Evolutionary conservation across 2,888 invertebrate species (phyloP), one percentile per base, ranked within the genome.

Genomic region (Odontothrips loti): DNA sequence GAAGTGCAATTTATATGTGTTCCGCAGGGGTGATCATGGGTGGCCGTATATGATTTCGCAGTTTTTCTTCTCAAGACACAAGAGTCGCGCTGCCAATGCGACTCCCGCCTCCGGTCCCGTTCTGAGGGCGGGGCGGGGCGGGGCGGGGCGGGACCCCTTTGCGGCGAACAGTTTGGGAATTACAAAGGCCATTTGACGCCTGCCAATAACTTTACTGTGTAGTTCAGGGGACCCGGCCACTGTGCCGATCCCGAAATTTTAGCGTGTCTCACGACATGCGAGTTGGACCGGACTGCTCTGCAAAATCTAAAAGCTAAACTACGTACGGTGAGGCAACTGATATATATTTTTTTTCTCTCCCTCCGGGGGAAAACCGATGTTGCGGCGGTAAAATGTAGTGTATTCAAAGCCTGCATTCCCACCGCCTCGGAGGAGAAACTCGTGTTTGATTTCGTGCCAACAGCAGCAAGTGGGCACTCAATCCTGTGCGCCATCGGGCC

Each of bases 1-100:
- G 68, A 75, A 75, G 68, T 75, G 27, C 68, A 75, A 75, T 75
- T 75, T 75, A 75, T 75, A 75, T 27, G 68, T 75, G 68, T 75
- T 58, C 58, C 58, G 58, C 20, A 58, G 58, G 58, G 58, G 58
- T 58, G 58, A 58, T 20, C 58, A 17, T 20, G 58, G 17, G 58
- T 20, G 51, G 51, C 58, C 58, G 58, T 20, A 43, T 43, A 43
- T 43, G 34, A 43, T 43, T 43, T 43, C 34, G 34, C 34, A 43
- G 34, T 43, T 43, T 43, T 43, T 43, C 34, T 43, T 43, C 34
- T 43, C 34, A 43, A 43, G 34, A 43, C 34, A 43, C 34, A 43
- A 6, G 34, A 43, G 34, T 43, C 34, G 34, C 34, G 34, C 34
- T 6, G 34, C 34, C 34, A n/a, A n/a, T n/a, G n/a, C n/a, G n/a